Percentiles rank a stretch among this genome's conserved stretches.
Conservation (phyloP, 1,140 invertebrate genomes). For the Drosophila triauraria region DNA sequence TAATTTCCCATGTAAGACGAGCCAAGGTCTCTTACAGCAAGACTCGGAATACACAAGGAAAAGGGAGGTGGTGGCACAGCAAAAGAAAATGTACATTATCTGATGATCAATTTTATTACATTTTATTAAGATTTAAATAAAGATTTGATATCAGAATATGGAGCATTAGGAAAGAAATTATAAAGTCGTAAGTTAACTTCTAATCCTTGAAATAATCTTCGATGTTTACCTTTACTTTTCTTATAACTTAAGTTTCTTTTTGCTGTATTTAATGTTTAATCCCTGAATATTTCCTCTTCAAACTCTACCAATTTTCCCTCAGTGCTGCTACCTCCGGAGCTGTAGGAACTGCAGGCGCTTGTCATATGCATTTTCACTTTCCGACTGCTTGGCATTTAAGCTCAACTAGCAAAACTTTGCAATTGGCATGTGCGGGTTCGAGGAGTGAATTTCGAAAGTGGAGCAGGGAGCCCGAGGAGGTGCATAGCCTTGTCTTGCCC, state of each 20-base stretch:
- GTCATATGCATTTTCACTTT: constrained; percentile 75
- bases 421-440: constrained; percentile 42
- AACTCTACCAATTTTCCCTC: neutral
- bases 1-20: constrained; percentile 69
- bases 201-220: no score
- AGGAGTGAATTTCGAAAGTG: constrained; percentile 5
- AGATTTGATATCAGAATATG: no score
- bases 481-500: neutral
- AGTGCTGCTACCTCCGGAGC: neutral
- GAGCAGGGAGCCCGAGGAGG: neutral
- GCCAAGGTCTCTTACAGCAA: neutral
- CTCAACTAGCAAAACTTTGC: constrained; percentile 52
- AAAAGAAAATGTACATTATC: neutral
- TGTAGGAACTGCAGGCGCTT: constrained; percentile 49
- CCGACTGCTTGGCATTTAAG: constrained; percentile 38
- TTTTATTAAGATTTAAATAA: neutral
- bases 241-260: no score
- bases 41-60: constrained; percentile 5
- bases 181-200: no score
- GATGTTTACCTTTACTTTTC: no score
- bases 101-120: neutral
- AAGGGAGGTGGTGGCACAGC: neutral
- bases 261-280: no score
- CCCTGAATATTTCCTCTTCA: neutral
- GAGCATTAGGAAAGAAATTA: no score